Percentiles rank a stretch among this genome's conserved stretches.
Evolutionary conservation across 92 coral and sea anemone species (phyloP).

Genomic region (Blastomussa wellsi): DNA sequence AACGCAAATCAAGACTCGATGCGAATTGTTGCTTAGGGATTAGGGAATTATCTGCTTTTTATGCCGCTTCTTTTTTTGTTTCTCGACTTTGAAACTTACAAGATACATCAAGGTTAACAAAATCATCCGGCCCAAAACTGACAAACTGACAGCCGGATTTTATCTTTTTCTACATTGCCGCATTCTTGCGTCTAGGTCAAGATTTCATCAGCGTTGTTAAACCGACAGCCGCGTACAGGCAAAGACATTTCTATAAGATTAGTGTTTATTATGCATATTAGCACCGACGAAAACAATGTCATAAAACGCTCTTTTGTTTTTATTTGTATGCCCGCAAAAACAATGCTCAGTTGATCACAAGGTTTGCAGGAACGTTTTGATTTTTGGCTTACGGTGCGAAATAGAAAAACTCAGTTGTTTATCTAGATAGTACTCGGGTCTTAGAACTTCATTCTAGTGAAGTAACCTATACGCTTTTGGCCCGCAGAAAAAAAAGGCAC

Average conservation of each 20-base stretch:
- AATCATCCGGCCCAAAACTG: background rate
- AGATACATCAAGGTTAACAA: background rate
- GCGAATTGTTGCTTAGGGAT: conserved; percentile 17
- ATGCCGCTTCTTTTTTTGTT: background rate
- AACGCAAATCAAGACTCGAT: conserved; percentile 11
- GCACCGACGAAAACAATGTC: conserved; percentile 23
- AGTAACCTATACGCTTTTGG: background rate
- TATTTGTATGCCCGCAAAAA: conserved; percentile 24
- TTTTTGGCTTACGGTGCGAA: background rate
- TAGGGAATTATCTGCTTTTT: background rate
- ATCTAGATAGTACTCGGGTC: too few relatives aligned
- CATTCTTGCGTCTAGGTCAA: background rate
- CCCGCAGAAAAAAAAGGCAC: conserved; percentile 19
- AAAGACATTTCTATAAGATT: background rate
- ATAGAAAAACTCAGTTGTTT: too few relatives aligned
- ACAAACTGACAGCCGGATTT: background rate
- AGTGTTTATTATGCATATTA: conserved; percentile 35
- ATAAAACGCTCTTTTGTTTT: conserved; percentile 13
- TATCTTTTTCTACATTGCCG: background rate
- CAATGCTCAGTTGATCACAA: conserved; percentile 1
- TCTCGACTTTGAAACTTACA: background rate
- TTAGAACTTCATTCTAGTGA: background rate
- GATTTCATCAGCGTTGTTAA: background rate
- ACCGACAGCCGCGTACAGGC: conserved; percentile 1
- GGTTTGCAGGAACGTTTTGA: background rate